phyloP scores from a whole-genome alignment of 2,797 vertebrate genomes.

The Falco berigora region DNA sequence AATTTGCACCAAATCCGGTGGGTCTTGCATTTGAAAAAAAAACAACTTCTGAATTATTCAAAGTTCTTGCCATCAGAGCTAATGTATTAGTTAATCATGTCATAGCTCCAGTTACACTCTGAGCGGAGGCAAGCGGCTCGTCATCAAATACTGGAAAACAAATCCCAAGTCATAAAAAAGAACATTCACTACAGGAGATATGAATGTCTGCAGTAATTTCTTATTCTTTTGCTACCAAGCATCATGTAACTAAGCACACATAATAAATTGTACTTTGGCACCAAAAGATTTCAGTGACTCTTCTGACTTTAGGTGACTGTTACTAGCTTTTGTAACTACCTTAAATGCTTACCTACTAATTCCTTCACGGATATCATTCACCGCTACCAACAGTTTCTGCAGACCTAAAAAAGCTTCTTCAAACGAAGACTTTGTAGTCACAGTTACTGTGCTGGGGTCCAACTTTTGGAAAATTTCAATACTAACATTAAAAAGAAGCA shows the following conservation, averaged over 20 bases:
- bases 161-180: not conserved
- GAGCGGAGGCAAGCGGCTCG: accelerated
- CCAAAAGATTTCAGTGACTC: not conserved
- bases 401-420: conserved; percentile 79
- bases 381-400: conserved; percentile 78
- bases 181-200: not conserved
- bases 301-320: not conserved
- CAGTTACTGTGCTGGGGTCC: conserved; percentile 43
- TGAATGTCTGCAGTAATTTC: not conserved
- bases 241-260: not conserved
- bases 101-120: not conserved
- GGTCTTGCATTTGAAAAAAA: not conserved
- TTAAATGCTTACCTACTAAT: conserved; percentile 81
- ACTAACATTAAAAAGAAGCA: conserved; percentile 29
- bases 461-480: conserved; percentile 72
- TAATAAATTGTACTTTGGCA: not conserved
- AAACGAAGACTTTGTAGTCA: conserved; percentile 67
- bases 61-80: not conserved
- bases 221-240: not conserved
- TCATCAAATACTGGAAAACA: not conserved
- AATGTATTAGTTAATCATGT: not conserved
- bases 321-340: not conserved
- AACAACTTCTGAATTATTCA: not conserved
- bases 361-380: conserved; percentile 81
- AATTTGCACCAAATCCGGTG: not conserved